Conservation (phyloP, 2,113 vertebrate species). For the Ameiurus melas region DNA sequence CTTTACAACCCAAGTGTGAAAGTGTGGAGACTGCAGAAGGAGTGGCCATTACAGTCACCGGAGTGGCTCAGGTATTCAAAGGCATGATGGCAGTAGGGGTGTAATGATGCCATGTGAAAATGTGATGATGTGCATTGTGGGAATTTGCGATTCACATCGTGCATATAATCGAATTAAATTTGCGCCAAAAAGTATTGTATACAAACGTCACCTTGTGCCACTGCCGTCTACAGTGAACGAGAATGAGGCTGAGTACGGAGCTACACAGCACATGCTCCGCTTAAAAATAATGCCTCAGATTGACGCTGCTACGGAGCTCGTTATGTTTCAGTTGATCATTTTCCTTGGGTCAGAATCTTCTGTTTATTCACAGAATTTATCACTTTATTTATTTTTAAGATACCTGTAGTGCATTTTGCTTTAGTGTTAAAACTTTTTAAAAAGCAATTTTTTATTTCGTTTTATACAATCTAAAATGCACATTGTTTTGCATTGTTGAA, state of each 20-base stretch:
- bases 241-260: no score
- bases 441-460: not conserved
- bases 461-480: not conserved
- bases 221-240: no score
- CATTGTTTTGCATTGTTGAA: not conserved
- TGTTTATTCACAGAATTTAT: no score
- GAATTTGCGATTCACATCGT: not conserved
- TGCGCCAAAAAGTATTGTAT: no score
- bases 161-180: no score
- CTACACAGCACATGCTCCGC: no score
- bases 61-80: constrained; percentile 90
- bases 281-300: no score
- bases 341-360: no score
- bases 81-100: not conserved
- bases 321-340: no score
- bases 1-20: constrained; percentile 95
- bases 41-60: constrained; percentile 97
- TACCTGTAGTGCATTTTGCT: not conserved
- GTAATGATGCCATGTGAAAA: not conserved
- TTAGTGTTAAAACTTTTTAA: not conserved
- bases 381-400: no score
- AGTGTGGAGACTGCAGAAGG: constrained; percentile 98
- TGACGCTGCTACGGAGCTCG: no score
- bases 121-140: not conserved
- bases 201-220: no score